These are phyloP conservation scores for Camelus dromedarius DNA, from an alignment of 2,113 vertebrate genomes.

Conservation along the genomic window DNA sequence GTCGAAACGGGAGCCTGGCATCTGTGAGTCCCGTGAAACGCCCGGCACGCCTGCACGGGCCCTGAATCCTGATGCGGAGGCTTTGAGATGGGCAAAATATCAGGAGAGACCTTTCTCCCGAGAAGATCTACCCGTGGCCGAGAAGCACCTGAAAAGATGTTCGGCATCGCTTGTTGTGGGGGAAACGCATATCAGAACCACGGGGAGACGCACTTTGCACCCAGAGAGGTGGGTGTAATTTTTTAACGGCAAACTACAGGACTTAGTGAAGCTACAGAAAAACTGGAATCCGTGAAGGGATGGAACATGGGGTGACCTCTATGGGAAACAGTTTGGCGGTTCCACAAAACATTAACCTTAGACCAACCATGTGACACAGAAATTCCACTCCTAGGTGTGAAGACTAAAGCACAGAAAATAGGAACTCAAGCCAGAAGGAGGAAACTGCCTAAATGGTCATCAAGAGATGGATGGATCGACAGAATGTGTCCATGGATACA, in stretches of 20 bases:
- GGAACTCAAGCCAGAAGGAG: background rate
- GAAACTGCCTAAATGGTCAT: background rate
- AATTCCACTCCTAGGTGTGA: too few relatives aligned
- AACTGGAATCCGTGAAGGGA: fast-evolving
- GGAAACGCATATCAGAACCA: too few relatives aligned
- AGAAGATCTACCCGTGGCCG: fast-evolving
- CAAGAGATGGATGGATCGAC: too few relatives aligned
- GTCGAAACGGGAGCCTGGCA: background rate
- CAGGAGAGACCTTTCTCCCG: fast-evolving
- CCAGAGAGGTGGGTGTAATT: fast-evolving
- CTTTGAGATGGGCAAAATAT: background rate
- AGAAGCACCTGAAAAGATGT: fast-evolving
- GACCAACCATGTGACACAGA: background rate
- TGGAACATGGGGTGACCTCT: background rate
- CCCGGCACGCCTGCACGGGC: fast-evolving
- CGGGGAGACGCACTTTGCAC: fast-evolving
- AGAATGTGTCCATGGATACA: too few relatives aligned
- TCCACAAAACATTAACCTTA: background rate
- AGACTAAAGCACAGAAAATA: too few relatives aligned
- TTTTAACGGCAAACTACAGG: background rate
- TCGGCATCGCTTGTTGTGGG: fast-evolving
- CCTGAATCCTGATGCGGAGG: too few relatives aligned
- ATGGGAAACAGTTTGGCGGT: fast-evolving
- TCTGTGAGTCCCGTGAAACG: fast-evolving
- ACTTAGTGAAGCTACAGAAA: too few relatives aligned